phyloP scores from a whole-genome alignment of 2,888 invertebrate species.

The Tachina grossa region DNA sequence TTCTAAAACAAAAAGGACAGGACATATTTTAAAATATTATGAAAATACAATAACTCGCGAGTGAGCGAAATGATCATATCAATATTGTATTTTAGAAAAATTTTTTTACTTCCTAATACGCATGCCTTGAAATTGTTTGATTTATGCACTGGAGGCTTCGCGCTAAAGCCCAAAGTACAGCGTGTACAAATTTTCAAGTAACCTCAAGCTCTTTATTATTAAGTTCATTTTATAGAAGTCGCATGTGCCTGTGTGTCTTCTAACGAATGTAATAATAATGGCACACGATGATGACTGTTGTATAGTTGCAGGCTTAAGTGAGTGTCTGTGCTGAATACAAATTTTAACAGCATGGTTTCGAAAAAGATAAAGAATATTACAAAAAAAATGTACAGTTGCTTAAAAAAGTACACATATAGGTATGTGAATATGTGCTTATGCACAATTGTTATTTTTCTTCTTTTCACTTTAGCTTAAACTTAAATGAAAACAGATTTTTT shows the following conservation, averaged over 20 bases:
- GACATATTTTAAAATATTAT: too few relatives aligned
- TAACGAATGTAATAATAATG: constrained; percentile 24
- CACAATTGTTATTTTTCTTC: too few relatives aligned
- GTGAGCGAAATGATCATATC: not conserved
- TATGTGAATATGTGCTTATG: not conserved
- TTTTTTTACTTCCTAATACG: too few relatives aligned
- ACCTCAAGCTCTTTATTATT: not conserved
- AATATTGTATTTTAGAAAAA: too few relatives aligned
- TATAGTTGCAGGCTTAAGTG: constrained; percentile 35
- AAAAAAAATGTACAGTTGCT: too few relatives aligned
- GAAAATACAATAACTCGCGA: not conserved
- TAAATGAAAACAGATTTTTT: too few relatives aligned
- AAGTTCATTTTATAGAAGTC: not conserved
- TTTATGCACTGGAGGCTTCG: too few relatives aligned
- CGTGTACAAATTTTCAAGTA: not conserved
- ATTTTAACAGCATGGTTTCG: not conserved
- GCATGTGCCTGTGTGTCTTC: not conserved
- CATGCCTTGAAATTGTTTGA: too few relatives aligned
- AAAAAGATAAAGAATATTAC: too few relatives aligned
- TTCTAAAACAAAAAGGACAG: too few relatives aligned
- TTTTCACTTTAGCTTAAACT: too few relatives aligned
- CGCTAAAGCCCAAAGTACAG: not conserved
- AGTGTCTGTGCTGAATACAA: constrained; percentile 10
- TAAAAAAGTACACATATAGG: not conserved
- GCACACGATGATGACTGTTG: constrained; percentile 22